Evolutionary conservation across 2,888 invertebrate genomes (phyloP).

Genomic region (Stenoptilia bipunctidactyla): DNA sequence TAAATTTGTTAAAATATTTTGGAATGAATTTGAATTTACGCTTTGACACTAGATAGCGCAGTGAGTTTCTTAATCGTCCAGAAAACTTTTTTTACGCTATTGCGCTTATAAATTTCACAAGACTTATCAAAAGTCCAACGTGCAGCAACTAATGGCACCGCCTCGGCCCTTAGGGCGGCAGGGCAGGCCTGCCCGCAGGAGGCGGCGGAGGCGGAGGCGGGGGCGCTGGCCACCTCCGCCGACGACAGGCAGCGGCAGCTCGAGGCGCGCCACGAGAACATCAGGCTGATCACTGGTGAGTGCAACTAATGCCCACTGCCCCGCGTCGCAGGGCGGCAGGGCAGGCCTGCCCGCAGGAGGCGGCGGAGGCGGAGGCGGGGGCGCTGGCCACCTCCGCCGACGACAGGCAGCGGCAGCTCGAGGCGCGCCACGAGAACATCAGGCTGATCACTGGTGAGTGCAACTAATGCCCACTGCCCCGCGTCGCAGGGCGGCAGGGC

Average conservation of each 20-base stretch:
- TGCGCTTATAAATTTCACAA: no score
- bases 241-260: constrained; percentile 84
- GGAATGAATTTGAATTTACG: no score
- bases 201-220: constrained; percentile 79
- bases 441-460: constrained; percentile 84
- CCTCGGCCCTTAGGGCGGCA: no score
- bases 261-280: constrained; percentile 83
- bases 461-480: no score
- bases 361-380: constrained; percentile 78
- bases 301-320: no score
- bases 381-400: constrained; percentile 76
- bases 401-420: constrained; percentile 81
- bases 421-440: constrained; percentile 83
- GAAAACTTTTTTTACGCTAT: no score
- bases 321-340: constrained; percentile 87
- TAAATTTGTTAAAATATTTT: no score
- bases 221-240: constrained; percentile 69
- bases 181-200: constrained; percentile 87
- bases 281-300: constrained; percentile 85
- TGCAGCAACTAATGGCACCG: no score
- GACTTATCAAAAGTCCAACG: no score
- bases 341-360: constrained; percentile 84
- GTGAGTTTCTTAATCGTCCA: no score
- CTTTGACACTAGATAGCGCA: no score
- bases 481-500: constrained; percentile 85